Base-by-base conservation (phyloP, 1,140 invertebrate species). In the Trissolcus basalis region DNA sequence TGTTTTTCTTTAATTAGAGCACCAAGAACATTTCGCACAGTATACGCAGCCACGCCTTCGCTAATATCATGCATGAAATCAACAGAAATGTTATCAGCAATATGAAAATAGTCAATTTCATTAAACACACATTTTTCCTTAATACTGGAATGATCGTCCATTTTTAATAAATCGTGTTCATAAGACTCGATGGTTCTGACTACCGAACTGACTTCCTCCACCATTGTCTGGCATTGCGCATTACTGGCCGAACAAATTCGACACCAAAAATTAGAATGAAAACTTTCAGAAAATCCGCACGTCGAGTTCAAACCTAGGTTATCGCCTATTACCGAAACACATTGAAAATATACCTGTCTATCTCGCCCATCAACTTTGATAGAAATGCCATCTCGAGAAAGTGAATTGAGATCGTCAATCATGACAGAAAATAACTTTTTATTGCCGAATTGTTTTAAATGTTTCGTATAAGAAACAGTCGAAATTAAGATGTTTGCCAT, bases 51-150 rank as follows among this genome's bases (percentile, higher is more conserved):
- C 44, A 55, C 45, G 27, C 61, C 61, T 44, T 74, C 70, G 39
- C 12, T 39, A 0, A 74, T 4, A 41, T 74, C 70, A 67, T 74
- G 70, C 60, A 60, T 67, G 0, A 74, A 10, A 32, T 74, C 70
- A 11, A 60, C 43, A 39, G 54, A 54, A 14, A 54, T 60, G 16
- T 74, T 74, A 55, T 71, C 51, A 10, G 44, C 43, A 63, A 74
- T 74, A 15, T 27, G 19, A 6, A 27, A 27, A 27, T 27, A 3
- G 2, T 27, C 19, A 27, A 27, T 27, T 27, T 58, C 7, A 54
- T 74, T 65, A 44, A 74, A 74, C 0, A 73, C 16, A 16, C 70
- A 74, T 9, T 13, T 32, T 74, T 74, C 70, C 45, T 47, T 53
- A 7, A 64, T 50, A 50, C 60, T 67, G 6, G 19, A 27, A 27